Evolutionary conservation across 2,888 invertebrate species (phyloP).

Genomic region (Drosophila stalkeri): DNA sequence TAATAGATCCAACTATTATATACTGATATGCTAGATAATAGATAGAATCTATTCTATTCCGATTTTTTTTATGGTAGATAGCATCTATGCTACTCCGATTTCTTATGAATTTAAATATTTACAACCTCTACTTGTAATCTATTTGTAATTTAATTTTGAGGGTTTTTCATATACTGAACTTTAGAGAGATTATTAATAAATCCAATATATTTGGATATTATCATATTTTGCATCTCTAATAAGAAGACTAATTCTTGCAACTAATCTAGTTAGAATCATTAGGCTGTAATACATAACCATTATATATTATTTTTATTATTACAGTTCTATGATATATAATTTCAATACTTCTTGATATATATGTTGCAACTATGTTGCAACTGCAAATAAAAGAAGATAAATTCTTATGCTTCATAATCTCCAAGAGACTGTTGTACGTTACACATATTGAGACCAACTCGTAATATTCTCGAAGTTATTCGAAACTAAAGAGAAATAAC

Average conservation of each 20-base stretch:
- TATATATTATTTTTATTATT: not conserved
- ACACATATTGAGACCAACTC: not conserved
- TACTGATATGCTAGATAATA: too few relatives aligned
- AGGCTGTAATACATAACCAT: not conserved
- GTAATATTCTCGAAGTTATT: not conserved
- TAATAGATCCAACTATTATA: too few relatives aligned
- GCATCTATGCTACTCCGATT: not conserved
- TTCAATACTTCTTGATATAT: not conserved
- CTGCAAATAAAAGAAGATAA: too few relatives aligned
- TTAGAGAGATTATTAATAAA: not conserved
- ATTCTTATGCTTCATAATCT: too few relatives aligned
- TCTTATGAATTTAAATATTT: not conserved
- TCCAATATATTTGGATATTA: not conserved
- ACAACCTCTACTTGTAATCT: not conserved
- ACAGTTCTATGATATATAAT: not conserved
- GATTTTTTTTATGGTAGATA: too few relatives aligned
- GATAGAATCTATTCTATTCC: too few relatives aligned
- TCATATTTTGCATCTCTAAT: not conserved
- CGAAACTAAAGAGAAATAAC: conserved; percentile 2
- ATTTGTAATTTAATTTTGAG: not conserved
- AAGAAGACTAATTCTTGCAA: not conserved
- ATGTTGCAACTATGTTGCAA: not conserved
- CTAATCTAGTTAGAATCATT: not conserved
- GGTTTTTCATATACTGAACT: not conserved
- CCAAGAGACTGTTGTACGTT: not conserved